Percentiles rank a stretch among this genome's conserved stretches.
These are phyloP conservation scores for Drosophila mojavensis DNA, from an alignment of 1,140 invertebrate species.

Conservation along the genomic window DNA sequence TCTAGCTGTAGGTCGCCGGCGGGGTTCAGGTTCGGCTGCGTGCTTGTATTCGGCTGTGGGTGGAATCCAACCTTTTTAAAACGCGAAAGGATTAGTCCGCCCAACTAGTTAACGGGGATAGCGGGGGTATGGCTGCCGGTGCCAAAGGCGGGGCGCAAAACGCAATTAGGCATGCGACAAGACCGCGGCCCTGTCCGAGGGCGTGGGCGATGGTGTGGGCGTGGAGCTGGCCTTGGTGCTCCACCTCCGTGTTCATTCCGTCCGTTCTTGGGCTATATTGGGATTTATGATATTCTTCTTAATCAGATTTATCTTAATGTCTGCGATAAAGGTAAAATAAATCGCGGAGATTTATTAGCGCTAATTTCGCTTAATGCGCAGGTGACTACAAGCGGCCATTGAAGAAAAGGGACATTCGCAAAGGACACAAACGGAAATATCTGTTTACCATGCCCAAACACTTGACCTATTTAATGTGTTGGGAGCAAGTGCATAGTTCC, in stretches of 20 bases:
- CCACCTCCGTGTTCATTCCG: not conserved
- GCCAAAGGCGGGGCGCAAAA: conserved; percentile 36
- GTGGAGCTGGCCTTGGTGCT: not conserved
- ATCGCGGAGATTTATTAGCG: conserved; percentile 61
- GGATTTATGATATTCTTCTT: conserved; percentile 70
- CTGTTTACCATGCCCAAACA: not conserved
- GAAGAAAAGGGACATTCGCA: conserved; percentile 13
- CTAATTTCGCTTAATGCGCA: conserved; percentile 51
- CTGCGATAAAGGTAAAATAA: conserved; percentile 70
- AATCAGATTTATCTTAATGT: conserved; percentile 70
- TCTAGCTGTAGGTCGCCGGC: conserved; percentile 21
- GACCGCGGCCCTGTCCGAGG: conserved; percentile 19
- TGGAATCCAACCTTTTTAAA: conserved; percentile 17
- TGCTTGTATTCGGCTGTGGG: conserved; percentile 9
- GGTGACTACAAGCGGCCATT: conserved; percentile 28
- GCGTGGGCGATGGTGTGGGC: not conserved
- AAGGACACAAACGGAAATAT: conserved; percentile 9
- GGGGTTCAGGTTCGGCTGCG: conserved; percentile 9
- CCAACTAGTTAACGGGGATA: not conserved
- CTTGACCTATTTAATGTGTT: not conserved
- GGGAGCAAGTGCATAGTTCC: no score
- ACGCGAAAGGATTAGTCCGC: conserved; percentile 51
- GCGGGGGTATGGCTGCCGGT: conserved; percentile 8
- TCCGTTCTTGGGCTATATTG: conserved; percentile 48
- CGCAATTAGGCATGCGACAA: conserved; percentile 63